Conservation (phyloP, 1,140 invertebrate species). For the Vanessa tameamea region DNA sequence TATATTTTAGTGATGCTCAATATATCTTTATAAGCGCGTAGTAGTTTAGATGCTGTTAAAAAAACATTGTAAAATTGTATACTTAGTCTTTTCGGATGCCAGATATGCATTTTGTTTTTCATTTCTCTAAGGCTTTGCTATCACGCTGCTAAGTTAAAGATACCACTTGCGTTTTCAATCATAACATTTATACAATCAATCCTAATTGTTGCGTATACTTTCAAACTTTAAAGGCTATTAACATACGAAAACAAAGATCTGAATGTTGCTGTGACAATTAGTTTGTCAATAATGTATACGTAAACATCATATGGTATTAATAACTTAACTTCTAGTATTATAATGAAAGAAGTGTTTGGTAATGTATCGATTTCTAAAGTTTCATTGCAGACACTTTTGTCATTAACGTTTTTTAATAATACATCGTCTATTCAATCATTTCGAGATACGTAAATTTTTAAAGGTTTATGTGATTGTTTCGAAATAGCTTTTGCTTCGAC, state of each 20-base stretch:
- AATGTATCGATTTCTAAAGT: not conserved
- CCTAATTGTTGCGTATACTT: not conserved
- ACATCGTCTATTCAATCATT: not conserved
- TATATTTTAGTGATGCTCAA: constrained; percentile 79
- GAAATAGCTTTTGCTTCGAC: not conserved
- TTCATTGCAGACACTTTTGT: not conserved
- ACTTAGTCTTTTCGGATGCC: constrained; percentile 63
- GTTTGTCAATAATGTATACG: not conserved
- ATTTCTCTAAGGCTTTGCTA: constrained; percentile 41
- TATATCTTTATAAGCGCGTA: constrained; percentile 73
- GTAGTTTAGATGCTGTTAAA: constrained; percentile 69
- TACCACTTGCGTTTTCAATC: constrained; percentile 25
- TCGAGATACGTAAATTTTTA: constrained; percentile 1
- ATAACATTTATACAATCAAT: constrained; percentile 10
- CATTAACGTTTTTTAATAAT: not conserved
- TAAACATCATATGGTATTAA: constrained; percentile 3
- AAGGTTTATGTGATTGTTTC: not conserved
- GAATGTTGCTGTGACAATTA: not conserved
- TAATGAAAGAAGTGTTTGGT: not conserved
- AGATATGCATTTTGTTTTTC: constrained; percentile 72
- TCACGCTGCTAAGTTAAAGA: constrained; percentile 42
- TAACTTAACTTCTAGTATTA: not conserved
- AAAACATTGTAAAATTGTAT: constrained; percentile 51
- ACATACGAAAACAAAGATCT: not conserved
- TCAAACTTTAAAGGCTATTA: constrained; percentile 6